Conservation (phyloP, 2,797 vertebrate genomes). For the Chaunax sp. region DNA sequence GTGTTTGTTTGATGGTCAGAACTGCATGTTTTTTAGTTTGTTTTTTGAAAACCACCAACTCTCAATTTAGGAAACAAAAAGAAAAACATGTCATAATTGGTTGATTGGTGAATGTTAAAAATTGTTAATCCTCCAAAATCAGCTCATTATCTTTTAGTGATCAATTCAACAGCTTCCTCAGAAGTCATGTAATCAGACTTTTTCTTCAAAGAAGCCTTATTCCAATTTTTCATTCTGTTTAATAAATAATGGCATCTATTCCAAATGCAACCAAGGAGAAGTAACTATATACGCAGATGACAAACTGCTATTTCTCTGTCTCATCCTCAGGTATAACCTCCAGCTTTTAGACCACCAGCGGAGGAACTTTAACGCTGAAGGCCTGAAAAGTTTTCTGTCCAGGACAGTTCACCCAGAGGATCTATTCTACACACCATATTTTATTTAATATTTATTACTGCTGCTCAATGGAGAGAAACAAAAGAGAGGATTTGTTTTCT, state of each 20-base stretch:
- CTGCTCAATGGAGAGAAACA: slow-evolving; percentile 75
- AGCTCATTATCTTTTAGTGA: background rate
- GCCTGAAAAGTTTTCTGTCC: slow-evolving; percentile 45
- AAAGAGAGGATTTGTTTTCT: slow-evolving; percentile 47
- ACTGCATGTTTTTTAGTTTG: too few species aligned
- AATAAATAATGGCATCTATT: background rate
- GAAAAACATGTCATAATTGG: too few species aligned
- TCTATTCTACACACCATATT: slow-evolving; percentile 65
- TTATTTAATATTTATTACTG: slow-evolving; percentile 86
- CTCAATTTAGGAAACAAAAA: too few species aligned
- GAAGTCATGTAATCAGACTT: background rate
- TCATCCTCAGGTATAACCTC: slow-evolving; percentile 76
- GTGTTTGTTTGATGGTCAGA: too few species aligned
- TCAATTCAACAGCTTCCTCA: background rate
- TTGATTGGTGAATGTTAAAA: too few species aligned
- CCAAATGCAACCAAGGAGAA: background rate
- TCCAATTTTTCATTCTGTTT: background rate
- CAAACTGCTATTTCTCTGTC: slow-evolving; percentile 54
- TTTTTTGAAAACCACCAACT: too few species aligned
- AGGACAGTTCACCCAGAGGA: slow-evolving; percentile 64
- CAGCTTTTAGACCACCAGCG: slow-evolving; percentile 44
- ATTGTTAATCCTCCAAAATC: too few species aligned
- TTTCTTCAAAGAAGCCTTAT: too few species aligned
- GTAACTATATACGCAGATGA: slow-evolving; percentile 15
- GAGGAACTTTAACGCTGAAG: slow-evolving; percentile 26